Conservation (phyloP, 2,888 invertebrate genomes). For the Aphidius colemani region DNA sequence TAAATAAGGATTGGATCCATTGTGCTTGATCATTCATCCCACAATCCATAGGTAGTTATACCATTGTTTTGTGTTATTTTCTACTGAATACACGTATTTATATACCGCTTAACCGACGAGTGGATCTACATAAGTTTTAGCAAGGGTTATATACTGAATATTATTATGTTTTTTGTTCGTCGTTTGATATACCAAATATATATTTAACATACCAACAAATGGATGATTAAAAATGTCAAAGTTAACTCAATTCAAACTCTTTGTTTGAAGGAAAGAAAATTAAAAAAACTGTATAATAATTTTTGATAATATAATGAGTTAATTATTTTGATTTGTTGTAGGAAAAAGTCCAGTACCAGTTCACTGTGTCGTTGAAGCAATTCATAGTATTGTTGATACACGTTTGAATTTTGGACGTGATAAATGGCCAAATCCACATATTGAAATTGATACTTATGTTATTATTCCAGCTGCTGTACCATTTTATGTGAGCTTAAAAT, state of each 20-base stretch:
- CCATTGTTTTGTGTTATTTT: conserved; percentile 56
- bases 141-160: conserved; percentile 48
- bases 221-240: too few species aligned
- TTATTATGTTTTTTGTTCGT: conserved; percentile 25
- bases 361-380: conserved; percentile 92
- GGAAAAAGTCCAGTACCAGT: conserved; percentile 86
- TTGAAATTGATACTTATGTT: conserved; percentile 94
- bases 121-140: conserved; percentile 61
- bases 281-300: too few species aligned
- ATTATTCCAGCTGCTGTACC: conserved; percentile 91
- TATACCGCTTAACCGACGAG: conserved; percentile 48
- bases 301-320: too few species aligned
- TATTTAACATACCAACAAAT: neutral
- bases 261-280: too few species aligned
- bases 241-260: too few species aligned
- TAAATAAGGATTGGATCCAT: conserved; percentile 60
- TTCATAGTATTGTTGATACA: conserved; percentile 70
- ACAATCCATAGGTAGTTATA: conserved; percentile 40
- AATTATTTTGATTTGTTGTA: conserved; percentile 56
- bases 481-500: conserved; percentile 64
- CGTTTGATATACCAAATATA: conserved; percentile 7
- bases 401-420: conserved; percentile 65
- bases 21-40: conserved; percentile 45
- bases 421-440: conserved; percentile 73
- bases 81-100: conserved; percentile 23